Conservation (phyloP, 2,797 vertebrate species). For the Glyptemys insculpta region DNA sequence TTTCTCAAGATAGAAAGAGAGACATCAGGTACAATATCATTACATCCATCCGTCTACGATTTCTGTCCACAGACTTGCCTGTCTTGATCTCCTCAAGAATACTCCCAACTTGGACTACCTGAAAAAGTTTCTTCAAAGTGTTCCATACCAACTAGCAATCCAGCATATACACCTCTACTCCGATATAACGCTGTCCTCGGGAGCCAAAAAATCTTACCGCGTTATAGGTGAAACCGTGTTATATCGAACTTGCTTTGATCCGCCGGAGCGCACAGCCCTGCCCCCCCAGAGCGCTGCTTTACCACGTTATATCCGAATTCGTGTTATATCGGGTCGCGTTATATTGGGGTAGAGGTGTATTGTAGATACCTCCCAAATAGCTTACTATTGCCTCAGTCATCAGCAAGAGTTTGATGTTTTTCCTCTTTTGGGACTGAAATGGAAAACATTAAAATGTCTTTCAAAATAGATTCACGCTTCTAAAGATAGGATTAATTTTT, state of each 20-base stretch:
- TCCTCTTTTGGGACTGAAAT: neutral
- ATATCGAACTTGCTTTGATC: too few relatives aligned
- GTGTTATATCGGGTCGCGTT: too few relatives aligned
- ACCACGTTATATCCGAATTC: too few relatives aligned
- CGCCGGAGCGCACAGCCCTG: too few relatives aligned
- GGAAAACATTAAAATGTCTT: neutral
- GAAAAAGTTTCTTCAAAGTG: neutral
- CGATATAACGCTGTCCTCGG: too few relatives aligned
- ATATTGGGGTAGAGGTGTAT: too few relatives aligned
- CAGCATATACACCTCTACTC: neutral
- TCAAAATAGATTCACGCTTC: neutral
- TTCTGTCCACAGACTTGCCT: neutral
- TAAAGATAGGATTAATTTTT: neutral
- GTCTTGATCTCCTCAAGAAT: neutral
- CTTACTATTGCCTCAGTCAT: neutral
- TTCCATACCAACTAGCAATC: neutral
- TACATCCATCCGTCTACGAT: neutral
- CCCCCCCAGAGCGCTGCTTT: too few relatives aligned
- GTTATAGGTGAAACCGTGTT: too few relatives aligned
- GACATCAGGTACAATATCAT: neutral
- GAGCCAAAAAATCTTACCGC: too few relatives aligned
- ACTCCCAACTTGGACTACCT: neutral
- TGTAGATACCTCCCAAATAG: neutral
- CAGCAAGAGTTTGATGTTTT: neutral
- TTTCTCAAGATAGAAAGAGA: fast-evolving